A percentile compares a stretch with the other conserved stretches of the same genome.
Conservation (phyloP, 35 echinoderm and acorn worm species). For the Lytechinus variegatus region DNA sequence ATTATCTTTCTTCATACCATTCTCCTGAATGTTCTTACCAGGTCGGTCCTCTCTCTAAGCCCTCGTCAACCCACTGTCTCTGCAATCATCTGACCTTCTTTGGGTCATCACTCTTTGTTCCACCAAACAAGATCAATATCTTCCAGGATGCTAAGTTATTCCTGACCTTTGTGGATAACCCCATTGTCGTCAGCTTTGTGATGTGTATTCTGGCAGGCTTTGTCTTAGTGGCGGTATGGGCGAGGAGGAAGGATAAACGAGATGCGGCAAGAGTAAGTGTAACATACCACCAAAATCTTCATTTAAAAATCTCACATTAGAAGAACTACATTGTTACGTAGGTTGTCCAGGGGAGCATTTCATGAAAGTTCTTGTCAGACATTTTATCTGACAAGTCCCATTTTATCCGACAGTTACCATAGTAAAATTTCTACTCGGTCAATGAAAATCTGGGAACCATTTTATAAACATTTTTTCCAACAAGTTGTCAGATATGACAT, state of each 20-base stretch:
- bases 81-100: slow-evolving; percentile 96
- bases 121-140: slow-evolving; percentile 87
- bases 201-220: slow-evolving; percentile 57
- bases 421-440: too few relatives aligned
- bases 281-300: too few relatives aligned
- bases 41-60: slow-evolving; percentile 67
- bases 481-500: too few relatives aligned
- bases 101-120: slow-evolving; percentile 80
- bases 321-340: too few relatives aligned
- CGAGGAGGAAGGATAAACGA: slow-evolving; percentile 75
- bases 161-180: slow-evolving; percentile 83
- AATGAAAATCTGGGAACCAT: too few relatives aligned
- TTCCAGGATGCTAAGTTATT: slow-evolving; percentile 85
- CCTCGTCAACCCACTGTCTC: slow-evolving; percentile 66
- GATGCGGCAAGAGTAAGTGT: slow-evolving; percentile 66
- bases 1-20: neutral
- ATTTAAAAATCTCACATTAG: too few relatives aligned
- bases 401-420: too few relatives aligned
- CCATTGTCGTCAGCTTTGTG: slow-evolving; percentile 77
- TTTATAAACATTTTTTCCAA: too few relatives aligned
- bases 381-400: too few relatives aligned
- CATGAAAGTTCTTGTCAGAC: too few relatives aligned
- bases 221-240: slow-evolving; percentile 64
- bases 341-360: too few relatives aligned
- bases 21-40: neutral